A percentile compares a stretch with the other conserved stretches of the same genome.
Conservation (phyloP, 2,888 invertebrate species). For the Limnephilus lunatus region DNA sequence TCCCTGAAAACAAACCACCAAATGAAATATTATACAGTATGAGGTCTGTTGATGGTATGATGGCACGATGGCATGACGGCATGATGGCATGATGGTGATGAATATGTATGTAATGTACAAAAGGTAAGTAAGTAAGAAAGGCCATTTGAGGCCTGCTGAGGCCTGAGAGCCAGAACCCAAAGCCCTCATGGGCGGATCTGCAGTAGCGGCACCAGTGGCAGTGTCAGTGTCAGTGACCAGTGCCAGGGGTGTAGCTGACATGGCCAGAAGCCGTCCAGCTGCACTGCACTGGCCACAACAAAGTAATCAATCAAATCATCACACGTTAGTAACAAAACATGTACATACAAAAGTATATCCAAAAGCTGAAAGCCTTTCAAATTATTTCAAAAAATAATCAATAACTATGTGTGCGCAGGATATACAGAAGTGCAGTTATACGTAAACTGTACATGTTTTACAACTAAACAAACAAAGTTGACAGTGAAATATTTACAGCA, state of each 20-base stretch:
- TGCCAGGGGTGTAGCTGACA: background rate
- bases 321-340: conserved; percentile 79
- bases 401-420: conserved; percentile 77
- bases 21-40: conserved; percentile 70
- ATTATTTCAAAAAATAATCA: conserved; percentile 72
- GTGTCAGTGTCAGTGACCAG: conserved; percentile 67
- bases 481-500: conserved; percentile 79
- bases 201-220: conserved; percentile 63
- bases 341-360: conserved; percentile 74
- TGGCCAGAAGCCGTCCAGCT: conserved; percentile 2
- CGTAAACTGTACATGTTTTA: conserved; percentile 80
- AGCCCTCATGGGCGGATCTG: conserved; percentile 47
- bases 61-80: background rate
- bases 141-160: conserved; percentile 60
- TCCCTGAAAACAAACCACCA: conserved; percentile 76
- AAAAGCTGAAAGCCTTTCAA: conserved; percentile 78
- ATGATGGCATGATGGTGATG: conserved; percentile 58
- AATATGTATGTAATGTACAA: conserved; percentile 67
- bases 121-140: conserved; percentile 64
- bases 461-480: conserved; percentile 78
- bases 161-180: conserved; percentile 17
- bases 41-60: conserved; percentile 68
- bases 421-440: conserved; percentile 78
- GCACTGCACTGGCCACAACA: conserved; percentile 69
- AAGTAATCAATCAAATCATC: conserved; percentile 69